These are phyloP conservation scores for Luperina nickerlii DNA, from an alignment of 2,888 invertebrate species.

Conservation along the genomic window DNA sequence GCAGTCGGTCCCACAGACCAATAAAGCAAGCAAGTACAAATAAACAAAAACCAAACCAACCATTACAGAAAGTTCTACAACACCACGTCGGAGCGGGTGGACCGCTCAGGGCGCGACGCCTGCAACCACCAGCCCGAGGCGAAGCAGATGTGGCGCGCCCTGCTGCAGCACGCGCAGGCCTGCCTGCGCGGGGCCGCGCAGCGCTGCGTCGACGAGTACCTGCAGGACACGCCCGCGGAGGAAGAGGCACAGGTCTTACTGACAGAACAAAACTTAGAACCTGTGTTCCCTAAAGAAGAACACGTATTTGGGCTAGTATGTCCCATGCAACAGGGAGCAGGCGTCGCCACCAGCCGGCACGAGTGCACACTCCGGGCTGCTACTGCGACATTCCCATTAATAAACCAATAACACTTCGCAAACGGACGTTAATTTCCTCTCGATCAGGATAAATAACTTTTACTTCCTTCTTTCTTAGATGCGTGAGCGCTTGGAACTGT, in stretches of 20 bases:
- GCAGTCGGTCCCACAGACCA: background rate
- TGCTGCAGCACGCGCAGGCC: conserved; percentile 66
- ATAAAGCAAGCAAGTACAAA: background rate
- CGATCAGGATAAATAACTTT: background rate
- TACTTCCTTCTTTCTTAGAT: background rate
- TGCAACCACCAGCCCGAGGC: conserved; percentile 70
- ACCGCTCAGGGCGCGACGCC: conserved; percentile 60
- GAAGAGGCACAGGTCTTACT: conserved; percentile 13
- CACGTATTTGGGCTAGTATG: background rate
- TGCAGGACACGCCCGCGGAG: conserved; percentile 32
- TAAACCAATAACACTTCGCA: background rate
- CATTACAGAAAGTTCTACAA: conserved; percentile 66
- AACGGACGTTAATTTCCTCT: background rate
- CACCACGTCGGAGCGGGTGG: conserved; percentile 48
- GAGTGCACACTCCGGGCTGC: background rate
- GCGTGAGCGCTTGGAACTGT: conserved; percentile 53
- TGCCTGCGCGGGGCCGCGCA: conserved; percentile 61
- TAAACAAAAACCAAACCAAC: background rate
- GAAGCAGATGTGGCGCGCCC: conserved; percentile 68
- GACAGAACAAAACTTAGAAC: background rate
- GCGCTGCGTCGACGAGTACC: conserved; percentile 59
- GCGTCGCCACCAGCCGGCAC: background rate
- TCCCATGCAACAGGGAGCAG: background rate
- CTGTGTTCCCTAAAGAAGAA: background rate
- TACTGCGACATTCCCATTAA: background rate